Conservation (phyloP, 1,140 invertebrate species). For the Andrena cerasifolii region DNA sequence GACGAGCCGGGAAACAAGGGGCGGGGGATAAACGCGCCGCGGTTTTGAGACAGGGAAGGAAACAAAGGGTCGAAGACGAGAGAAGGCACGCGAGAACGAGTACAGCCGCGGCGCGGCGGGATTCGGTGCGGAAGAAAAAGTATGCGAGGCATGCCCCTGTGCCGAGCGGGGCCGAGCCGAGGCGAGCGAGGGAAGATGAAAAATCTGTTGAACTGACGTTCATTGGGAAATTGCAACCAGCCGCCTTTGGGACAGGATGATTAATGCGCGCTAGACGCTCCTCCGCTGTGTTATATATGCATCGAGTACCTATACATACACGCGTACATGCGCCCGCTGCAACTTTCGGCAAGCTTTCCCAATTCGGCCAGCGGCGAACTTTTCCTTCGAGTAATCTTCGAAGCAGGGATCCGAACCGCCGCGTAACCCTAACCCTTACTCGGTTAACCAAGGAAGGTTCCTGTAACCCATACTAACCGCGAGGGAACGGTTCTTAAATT, state of each 20-base stretch:
- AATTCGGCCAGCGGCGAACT: constrained; percentile 23
- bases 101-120: background rate
- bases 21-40: background rate
- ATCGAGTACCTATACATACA: constrained; percentile 54
- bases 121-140: constrained; percentile 36
- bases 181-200: constrained; percentile 50
- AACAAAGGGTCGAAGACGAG: constrained; percentile 30
- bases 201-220: constrained; percentile 66
- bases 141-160: constrained; percentile 25
- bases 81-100: constrained; percentile 39
- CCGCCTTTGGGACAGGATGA: constrained; percentile 64
- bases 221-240: constrained; percentile 69
- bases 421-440: too few species aligned
- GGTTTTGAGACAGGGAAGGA: constrained; percentile 6
- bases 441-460: too few species aligned
- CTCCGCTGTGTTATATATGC: constrained; percentile 52
- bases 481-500: too few species aligned
- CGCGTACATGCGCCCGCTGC: constrained; percentile 13
- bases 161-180: too few species aligned
- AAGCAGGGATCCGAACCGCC: too few species aligned
- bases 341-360: constrained; percentile 55
- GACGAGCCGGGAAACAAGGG: background rate
- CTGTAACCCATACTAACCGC: too few species aligned
- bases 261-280: constrained; percentile 61
- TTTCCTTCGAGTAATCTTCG: constrained; percentile 38